Base-by-base conservation (phyloP, 2,888 invertebrate species). In the Exephanes ischioxanthus region DNA sequence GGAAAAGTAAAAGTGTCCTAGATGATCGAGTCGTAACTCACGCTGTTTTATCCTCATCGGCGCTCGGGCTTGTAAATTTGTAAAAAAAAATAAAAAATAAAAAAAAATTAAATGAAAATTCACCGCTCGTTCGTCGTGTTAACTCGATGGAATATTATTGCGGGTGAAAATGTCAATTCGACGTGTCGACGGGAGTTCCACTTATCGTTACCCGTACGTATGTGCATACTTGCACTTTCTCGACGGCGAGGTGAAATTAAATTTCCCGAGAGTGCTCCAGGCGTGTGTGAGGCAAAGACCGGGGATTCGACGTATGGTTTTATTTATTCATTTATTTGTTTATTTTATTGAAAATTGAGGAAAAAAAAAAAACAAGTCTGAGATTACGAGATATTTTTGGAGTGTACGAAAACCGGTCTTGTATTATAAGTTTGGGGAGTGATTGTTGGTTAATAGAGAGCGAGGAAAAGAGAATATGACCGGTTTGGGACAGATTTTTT, bases 1-100 rank as follows among this genome's bases (percentile, higher is more conserved):
- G 71, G 84, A 87, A 87, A 87, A 87, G 86, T 87, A 87, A 87
- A 83, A 87, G 87, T 84, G 82, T 86, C 84, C 84, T 84, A 84
- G 48, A 86, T 87, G 72, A 73, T 41, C 77, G 72, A 81, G 55
- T 66, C 77, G 58, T 81, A 83, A 87, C 70, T 72, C 79, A 63
- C 75, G 82, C 82, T 80, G 77, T 77, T 79, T 77, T 81, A 83
- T 58, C 73, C 68, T 26, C 61, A 26, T 58, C 77, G 14, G 26
- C 75, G 58, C 63, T 70, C 79, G 22, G 19, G 37, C 33, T 76
- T 53, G 41, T 51, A 55, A 83, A 67, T 33, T 33, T 66, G 16
- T 53, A 22, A 45, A 4, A 63, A 53, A 67, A 73, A 37, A 26
- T 22, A 81, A 22, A 66, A 61, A 48, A 72, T 67, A 14, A 33